These are phyloP conservation scores for Lysiphlebus fabarum DNA, from an alignment of 1,140 invertebrate species.

Conservation along the genomic window DNA sequence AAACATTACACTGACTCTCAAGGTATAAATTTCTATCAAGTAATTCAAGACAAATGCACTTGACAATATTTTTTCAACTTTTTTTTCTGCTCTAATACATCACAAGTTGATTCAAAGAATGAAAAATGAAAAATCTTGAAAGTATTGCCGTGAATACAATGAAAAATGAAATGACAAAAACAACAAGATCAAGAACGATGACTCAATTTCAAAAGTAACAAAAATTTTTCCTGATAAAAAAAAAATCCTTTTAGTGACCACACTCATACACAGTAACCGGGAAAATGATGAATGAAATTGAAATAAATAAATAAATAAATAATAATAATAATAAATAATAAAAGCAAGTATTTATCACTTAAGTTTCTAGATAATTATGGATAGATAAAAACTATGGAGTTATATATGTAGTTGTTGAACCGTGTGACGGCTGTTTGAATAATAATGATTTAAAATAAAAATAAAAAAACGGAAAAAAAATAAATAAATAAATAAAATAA, in stretches of 20 bases:
- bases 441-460: constrained; percentile 36
- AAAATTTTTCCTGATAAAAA: neutral
- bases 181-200: too few species aligned
- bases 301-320: constrained; percentile 18
- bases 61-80: too few species aligned
- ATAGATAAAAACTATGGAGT: constrained; percentile 37
- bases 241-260: neutral
- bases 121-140: too few species aligned
- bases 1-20: constrained; percentile 4
- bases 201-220: too few species aligned
- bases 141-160: too few species aligned
- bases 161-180: too few species aligned
- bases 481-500: constrained; percentile 20
- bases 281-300: constrained; percentile 18
- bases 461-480: constrained; percentile 30
- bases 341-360: constrained; percentile 43
- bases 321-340: constrained; percentile 24
- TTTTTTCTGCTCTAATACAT: too few species aligned
- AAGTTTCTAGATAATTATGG: constrained; percentile 39
- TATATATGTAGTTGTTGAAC: constrained; percentile 54
- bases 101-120: too few species aligned
- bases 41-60: neutral
- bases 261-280: constrained; percentile 11
- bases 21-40: neutral
- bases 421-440: constrained; percentile 51